Evolutionary conservation across 2,888 invertebrate species (phyloP), one percentile per base, ranked within the genome.

Genomic region (Caenorhabditis sp.): DNA sequence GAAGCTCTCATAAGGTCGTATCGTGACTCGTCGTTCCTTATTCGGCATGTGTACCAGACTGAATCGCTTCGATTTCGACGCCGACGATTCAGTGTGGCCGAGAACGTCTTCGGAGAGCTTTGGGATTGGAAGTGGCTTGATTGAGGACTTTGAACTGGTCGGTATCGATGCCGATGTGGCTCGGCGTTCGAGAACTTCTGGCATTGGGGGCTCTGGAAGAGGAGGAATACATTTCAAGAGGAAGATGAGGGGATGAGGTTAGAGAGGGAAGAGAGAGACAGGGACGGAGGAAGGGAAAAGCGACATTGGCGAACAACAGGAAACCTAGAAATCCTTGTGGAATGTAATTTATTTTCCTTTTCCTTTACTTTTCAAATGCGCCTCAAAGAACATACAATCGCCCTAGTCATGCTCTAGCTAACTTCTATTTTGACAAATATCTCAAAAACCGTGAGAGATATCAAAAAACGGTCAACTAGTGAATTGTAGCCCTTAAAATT

Each of bases 1-100:
- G 71, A 86, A 86, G 62, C 86, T 86, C 55, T 86, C 86, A 68
- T 84, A 86, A 4, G 86, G 86, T 24, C 86, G 64, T 15, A 86
- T 83, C 4, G 83, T 83, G 60, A 86, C 86, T 22, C 82, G 62
- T 13, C 83, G 70, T 60, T 86, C 86, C 11, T 78, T 69, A 44
- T 56, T 64, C 15, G 81, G 81, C 77, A 77, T 69, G 58, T 70
- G 78, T 9, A 78, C 82, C 64, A 82, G 62, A 53, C 62, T 62
- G 78, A 82, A 82, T 11, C 82, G 26, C 47, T 82, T 82, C n/a
- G 68, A 47, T 35, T 71, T 77, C 6, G 61, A 22, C 6, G 69
- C 56, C n/a, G 56, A 37, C 2, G 28, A 28, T 4, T 56, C 20
- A 11, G 20, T 47, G 47, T n/a, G n/a, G n/a, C n/a, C n/a, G n/a